Conservation (phyloP, 37 sponge, comb jelly and placozoan species). For the Crambe crambe region DNA sequence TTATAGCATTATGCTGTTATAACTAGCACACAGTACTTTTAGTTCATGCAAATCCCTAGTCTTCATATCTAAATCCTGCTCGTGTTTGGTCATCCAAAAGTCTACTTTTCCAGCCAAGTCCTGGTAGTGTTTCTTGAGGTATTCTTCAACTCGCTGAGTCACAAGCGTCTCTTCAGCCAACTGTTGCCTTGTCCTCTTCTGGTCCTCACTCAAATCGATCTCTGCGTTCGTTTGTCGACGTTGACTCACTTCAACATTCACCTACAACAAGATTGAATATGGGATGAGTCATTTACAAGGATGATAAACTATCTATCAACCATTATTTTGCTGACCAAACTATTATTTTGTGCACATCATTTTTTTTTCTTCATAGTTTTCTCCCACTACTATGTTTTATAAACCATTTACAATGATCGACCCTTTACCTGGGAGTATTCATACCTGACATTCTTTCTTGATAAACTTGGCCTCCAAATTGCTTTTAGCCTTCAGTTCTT, state of each 20-base stretch:
- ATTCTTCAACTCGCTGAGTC: constrained; percentile 55
- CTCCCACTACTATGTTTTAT: too few relatives aligned
- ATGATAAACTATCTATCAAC: too few relatives aligned
- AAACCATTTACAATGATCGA: too few relatives aligned
- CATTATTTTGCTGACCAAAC: too few relatives aligned
- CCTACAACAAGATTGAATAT: constrained; percentile 9
- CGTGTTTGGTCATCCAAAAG: constrained; percentile 93
- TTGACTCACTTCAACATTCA: constrained; percentile 62
- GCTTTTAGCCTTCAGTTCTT: constrained; percentile 78
- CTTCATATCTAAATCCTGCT: constrained; percentile 82
- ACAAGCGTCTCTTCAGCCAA: constrained; percentile 83
- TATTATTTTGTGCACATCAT: too few relatives aligned
- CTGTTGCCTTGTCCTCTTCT: constrained; percentile 54
- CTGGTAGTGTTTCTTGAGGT: constrained; percentile 80
- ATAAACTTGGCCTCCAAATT: constrained; percentile 66
- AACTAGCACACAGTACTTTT: constrained; percentile 40
- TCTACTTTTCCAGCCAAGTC: constrained; percentile 86
- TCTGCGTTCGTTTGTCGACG: constrained; percentile 35
- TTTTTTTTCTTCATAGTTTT: too few relatives aligned
- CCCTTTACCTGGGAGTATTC: too few relatives aligned
- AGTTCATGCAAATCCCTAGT: constrained; percentile 63
- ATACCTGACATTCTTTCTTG: constrained; percentile 84
- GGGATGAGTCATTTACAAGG: not conserved
- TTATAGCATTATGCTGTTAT: not conserved
- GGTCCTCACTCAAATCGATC: constrained; percentile 40